Base-by-base conservation (phyloP, 35 echinoderm and acorn worm genomes). In the Acanthaster planci region DNA sequence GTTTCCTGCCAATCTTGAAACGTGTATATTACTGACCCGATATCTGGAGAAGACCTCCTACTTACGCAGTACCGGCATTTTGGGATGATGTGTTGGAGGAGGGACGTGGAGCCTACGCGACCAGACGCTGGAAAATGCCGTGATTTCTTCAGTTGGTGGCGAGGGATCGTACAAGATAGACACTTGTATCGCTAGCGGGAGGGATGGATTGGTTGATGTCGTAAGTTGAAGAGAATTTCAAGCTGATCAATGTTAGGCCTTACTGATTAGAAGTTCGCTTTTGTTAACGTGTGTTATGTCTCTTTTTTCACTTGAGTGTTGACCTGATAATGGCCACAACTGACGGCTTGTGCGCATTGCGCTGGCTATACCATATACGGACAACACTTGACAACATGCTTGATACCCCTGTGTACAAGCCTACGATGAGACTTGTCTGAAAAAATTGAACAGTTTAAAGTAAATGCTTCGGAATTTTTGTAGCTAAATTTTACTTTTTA, bases 131-230 rank as follows among this genome's bases (percentile, higher is more conserved):
- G 18, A 72, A 72, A 72, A 72, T 72, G 64, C 30, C 64, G 64
- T 72, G 64, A 72, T 31, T 72, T 31, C 34, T 26, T 72, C 23
- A 72, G 64, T 72, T 72, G 64, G 8, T 29, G 30, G 26, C 64
- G 26, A 34, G 29, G 64, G 64, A 72, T 72, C 26, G 8, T 31
- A 31, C 64, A 34, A 29, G 64, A 34, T 35, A 72, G 64, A 72
- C 64, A 7, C 26, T 72, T 72, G 64, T 19, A 72, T 26, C 14
- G 14, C 64, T 31, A 30, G 26, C 29, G 34, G 64, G 64, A 26
- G 29, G 26, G 64, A 72, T 72, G 64, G 64, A 72, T 19, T 72
- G 64, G 64, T 72, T 72, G 26, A 26, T 72, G 30, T 72, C 64
- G 64, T 72, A 72, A 72, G 64, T 72, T 31, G 64, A 47, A 72